These are phyloP conservation scores for Laupala kohalensis DNA, from an alignment of 1,140 invertebrate genomes.

Conservation along the genomic window DNA sequence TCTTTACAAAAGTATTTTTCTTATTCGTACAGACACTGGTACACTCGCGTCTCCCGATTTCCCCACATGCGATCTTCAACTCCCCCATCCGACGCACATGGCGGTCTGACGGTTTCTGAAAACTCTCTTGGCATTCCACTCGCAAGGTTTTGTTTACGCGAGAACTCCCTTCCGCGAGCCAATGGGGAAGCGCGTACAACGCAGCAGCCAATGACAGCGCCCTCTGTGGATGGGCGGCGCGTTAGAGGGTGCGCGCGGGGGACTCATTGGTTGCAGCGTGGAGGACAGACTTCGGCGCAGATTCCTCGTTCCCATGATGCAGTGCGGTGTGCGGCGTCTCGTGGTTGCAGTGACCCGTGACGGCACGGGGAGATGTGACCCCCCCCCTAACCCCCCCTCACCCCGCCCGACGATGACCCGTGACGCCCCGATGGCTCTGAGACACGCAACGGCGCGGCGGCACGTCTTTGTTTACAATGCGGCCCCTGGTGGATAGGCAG, in stretches of 20 bases:
- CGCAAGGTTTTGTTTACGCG: not conserved
- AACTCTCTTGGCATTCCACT: not conserved
- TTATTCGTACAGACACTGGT: too few species aligned
- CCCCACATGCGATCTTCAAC: not conserved
- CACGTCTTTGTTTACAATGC: not conserved
- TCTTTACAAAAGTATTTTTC: too few species aligned
- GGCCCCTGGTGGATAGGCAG: not conserved
- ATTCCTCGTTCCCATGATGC: not conserved
- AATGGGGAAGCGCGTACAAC: not conserved
- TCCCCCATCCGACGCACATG: not conserved
- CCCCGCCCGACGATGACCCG: not conserved
- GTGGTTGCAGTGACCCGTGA: too few species aligned
- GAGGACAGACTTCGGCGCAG: not conserved
- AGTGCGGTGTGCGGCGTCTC: too few species aligned
- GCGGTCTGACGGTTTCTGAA: not conserved
- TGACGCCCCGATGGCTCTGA: too few species aligned
- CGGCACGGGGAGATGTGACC: too few species aligned
- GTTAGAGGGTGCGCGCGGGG: not conserved
- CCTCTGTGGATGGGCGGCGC: too few species aligned
- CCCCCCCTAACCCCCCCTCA: too few species aligned
- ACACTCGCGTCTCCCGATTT: not conserved
- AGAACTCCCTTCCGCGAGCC: not conserved
- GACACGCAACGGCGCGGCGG: too few species aligned
- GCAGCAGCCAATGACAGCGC: not conserved
- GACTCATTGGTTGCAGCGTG: not conserved